phyloP scores from a whole-genome alignment of 2,113 vertebrate species.

The Ivindomyrus marchei region DNA sequence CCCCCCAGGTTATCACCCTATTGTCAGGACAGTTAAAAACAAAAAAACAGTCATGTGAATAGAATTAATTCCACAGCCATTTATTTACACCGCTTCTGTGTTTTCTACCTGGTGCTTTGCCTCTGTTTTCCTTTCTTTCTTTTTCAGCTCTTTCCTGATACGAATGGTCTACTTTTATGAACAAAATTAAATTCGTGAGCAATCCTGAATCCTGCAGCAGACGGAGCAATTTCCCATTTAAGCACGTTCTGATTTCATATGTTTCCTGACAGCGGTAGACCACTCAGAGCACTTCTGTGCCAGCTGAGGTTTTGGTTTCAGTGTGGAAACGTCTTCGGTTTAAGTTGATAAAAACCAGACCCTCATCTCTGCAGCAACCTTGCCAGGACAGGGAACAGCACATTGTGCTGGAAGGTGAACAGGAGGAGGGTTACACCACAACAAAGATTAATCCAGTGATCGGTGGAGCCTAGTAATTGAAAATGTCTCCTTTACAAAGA shows the following conservation, averaged over 20 bases:
- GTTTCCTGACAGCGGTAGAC: neutral
- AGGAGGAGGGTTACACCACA: slow-evolving; percentile 2
- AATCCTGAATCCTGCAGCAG: neutral
- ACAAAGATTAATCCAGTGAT: slow-evolving; percentile 21
- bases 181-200: neutral
- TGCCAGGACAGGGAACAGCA: neutral
- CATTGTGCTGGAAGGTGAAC: neutral
- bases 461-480: slow-evolving; percentile 30
- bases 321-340: neutral
- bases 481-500: slow-evolving; percentile 34
- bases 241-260: neutral
- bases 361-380: neutral
- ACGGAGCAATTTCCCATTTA: neutral
- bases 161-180: neutral
- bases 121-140: neutral
- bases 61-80: neutral
- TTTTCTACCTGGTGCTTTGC: neutral
- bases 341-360: neutral
- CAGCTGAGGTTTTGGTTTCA: neutral
- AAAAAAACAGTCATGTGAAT: neutral
- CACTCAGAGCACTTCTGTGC: neutral
- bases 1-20: neutral
- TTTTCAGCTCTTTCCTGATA: neutral
- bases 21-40: neutral
- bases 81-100: neutral